Evolutionary conservation across 2,888 invertebrate species (phyloP).

Genomic region (Thysanoteuthis rhombus): DNA sequence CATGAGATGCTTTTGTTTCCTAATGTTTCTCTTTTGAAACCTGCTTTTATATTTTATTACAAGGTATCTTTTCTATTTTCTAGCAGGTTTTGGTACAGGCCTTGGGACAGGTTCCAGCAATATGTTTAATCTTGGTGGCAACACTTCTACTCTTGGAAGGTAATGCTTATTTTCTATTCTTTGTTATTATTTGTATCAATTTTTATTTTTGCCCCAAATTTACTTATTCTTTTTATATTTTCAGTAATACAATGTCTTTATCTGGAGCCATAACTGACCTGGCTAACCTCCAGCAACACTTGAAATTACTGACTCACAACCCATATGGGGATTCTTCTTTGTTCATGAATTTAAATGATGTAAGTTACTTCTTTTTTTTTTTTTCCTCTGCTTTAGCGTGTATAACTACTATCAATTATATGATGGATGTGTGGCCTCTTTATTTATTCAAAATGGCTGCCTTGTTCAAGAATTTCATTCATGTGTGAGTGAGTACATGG

Average conservation of each 20-base stretch:
- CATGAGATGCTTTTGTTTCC: too few species aligned
- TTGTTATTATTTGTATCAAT: not conserved
- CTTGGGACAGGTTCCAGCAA: constrained; percentile 39
- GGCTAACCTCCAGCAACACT: constrained; percentile 74
- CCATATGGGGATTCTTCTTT: constrained; percentile 90
- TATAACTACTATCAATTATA: too few species aligned
- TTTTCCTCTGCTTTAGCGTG: too few species aligned
- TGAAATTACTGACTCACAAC: constrained; percentile 75
- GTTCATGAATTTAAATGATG: constrained; percentile 76
- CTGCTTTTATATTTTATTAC: not conserved
- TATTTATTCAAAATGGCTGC: too few species aligned
- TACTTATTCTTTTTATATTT: not conserved
- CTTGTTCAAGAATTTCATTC: too few species aligned
- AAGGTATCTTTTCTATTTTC: not conserved
- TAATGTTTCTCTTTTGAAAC: not conserved
- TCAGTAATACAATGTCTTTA: constrained; percentile 20
- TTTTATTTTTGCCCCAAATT: not conserved
- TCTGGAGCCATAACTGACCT: constrained; percentile 71
- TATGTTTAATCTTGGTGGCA: constrained; percentile 46
- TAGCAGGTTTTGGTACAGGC: constrained; percentile 41
- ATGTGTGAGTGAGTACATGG: too few species aligned
- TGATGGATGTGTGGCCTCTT: too few species aligned
- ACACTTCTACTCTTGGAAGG: constrained; percentile 49
- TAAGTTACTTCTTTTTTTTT: too few species aligned
- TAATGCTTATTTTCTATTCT: constrained; percentile 39